Base-by-base conservation (phyloP, 2,888 invertebrate species). In the Kuschelorhynchus macadamiae region DNA sequence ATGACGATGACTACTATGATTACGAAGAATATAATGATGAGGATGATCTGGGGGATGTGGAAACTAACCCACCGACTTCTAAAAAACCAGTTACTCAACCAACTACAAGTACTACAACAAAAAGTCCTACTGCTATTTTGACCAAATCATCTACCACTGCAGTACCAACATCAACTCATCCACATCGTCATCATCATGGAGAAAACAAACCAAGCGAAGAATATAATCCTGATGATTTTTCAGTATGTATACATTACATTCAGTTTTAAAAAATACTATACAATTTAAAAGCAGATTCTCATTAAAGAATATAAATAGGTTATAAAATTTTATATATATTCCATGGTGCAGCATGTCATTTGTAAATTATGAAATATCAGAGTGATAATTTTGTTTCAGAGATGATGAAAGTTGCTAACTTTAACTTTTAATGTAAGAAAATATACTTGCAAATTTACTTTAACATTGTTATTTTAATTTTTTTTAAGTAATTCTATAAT, bases 171-270 rank as follows among this genome's bases (percentile, higher is more conserved):
- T 61, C 73, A 9, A 70, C 77, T 55, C 85, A 85, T 77, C 84
- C 82, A 7, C 85, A 85, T 73, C 77, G 85, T 50, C 86, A 86
- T 74, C 84, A 85, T 73, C 85, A 85, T 75, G 84, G 85, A n/a
- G 82, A 85, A 75, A 73, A 71, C 0, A 76, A 76, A 50, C 74
- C 75, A 2, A 75, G 74, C 46, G 69, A 74, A 60, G 49, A 70
- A 20, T 30, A 64, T 5, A 4, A 20, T 47, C 12, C 20, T 44
- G 17, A n/a, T 4, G 20, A 16, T 8, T 12, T 39, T 17, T 33
- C 56, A n/a, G 56, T 64, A 57, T 3, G 44, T 25, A 25, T 7
- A n/a, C n/a, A n/a, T n/a, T n/a, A n/a, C n/a, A n/a, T n/a, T n/a
- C n/a, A n/a, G n/a, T n/a, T n/a, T n/a, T n/a, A n/a, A n/a, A n/a